These are phyloP conservation scores for Amblyraja radiata DNA, from an alignment of 2,797 vertebrate species.

Conservation along the genomic window DNA sequence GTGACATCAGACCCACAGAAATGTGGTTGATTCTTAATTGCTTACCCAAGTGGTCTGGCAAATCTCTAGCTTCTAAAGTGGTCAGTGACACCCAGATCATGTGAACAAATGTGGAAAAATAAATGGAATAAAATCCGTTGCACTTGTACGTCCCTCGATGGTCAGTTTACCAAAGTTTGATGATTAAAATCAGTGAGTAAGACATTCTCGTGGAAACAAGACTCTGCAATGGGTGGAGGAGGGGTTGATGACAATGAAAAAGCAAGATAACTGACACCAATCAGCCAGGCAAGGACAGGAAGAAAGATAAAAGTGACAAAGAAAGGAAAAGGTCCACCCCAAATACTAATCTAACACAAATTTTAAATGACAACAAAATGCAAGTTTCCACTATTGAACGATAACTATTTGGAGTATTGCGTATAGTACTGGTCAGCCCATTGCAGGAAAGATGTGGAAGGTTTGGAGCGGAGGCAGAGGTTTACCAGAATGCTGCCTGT, in stretches of 20 bases:
- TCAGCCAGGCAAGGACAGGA: background rate
- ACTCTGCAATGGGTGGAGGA: background rate
- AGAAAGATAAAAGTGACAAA: background rate
- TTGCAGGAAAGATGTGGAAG: too few relatives aligned
- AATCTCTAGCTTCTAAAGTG: too few relatives aligned
- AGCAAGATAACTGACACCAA: background rate
- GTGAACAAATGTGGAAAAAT: background rate
- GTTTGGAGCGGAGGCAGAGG: too few relatives aligned
- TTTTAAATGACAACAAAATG: background rate
- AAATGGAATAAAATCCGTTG: background rate
- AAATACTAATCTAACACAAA: background rate
- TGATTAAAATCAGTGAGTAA: background rate
- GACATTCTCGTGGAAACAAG: background rate
- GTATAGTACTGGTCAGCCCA: too few relatives aligned
- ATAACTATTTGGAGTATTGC: background rate
- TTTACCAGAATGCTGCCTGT: too few relatives aligned
- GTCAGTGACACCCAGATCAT: too few relatives aligned
- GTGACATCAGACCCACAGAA: too few relatives aligned
- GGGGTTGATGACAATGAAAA: background rate
- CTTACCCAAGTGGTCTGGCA: too few relatives aligned
- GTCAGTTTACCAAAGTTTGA: background rate
- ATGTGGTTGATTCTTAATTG: too few relatives aligned
- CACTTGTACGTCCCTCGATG: background rate
- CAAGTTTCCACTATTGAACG: background rate
- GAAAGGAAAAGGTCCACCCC: background rate